Conservation (phyloP, 1,140 invertebrate genomes). For the Drosophila melanogaster region Release_6_plus_ISO1_MT NT_033777.3:5742501-5743000, state of each 20-base stretch:
- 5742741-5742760: conserved; percentile 42
- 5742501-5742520: conserved; percentile 59
- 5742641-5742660: conserved; percentile 5
- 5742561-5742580: conserved; percentile 76
- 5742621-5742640: conserved; percentile 21
- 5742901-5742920: conserved; percentile 48
- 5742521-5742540: conserved; percentile 73
- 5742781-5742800: conserved; percentile 56
- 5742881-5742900: conserved; percentile 42
- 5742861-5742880: conserved; percentile 31
- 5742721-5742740: conserved; percentile 63
- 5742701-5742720: conserved; percentile 53
- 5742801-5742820: conserved; percentile 56
- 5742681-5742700: conserved; percentile 18
- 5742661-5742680: conserved; percentile 9
- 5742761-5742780: conserved; percentile 49
- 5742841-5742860: conserved; percentile 42
- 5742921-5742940: conserved; percentile 29
- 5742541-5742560: conserved; percentile 77
- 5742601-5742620: conserved; percentile 57
- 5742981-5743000: conserved; percentile 84
- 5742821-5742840: conserved; percentile 51
- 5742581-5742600: conserved; percentile 45
- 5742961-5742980: conserved; percentile 71
- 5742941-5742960: conserved; percentile 38